A percentile compares a stretch with the other conserved stretches of the same genome.
These are phyloP conservation scores for Glyptemys insculpta DNA, from an alignment of 2,797 vertebrate genomes.

Conservation along the genomic window DNA sequence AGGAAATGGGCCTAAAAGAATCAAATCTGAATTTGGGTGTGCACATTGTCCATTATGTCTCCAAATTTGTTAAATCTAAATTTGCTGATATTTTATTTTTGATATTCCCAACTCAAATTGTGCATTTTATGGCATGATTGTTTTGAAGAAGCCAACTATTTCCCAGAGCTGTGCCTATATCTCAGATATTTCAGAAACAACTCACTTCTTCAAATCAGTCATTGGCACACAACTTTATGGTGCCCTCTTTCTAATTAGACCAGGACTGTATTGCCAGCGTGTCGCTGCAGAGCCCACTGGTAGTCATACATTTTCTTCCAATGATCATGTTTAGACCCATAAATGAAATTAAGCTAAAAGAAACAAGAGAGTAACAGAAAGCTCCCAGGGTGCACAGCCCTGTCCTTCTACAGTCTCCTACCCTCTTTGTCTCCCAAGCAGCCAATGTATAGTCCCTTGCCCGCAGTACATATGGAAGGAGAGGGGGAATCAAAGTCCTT, in stretches of 20 bases:
- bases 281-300: not conserved
- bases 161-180: not conserved
- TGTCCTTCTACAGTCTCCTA: not conserved
- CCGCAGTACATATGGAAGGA: not conserved
- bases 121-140: not conserved
- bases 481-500: not conserved
- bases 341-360: not conserved
- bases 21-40: not conserved
- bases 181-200: not conserved
- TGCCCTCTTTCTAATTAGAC: not conserved
- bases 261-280: not conserved
- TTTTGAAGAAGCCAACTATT: not conserved
- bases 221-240: not conserved
- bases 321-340: not conserved
- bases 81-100: not conserved
- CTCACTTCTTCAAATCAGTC: slow-evolving; percentile 3
- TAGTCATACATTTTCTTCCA: not conserved
- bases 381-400: not conserved
- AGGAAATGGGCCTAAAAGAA: not conserved
- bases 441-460: not conserved
- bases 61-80: not conserved
- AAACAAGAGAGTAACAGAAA: not conserved
- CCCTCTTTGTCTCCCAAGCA: not conserved
- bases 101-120: not conserved
- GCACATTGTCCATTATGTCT: not conserved